Conservation (phyloP, 2,888 invertebrate genomes). For the Noctua fimbriata region DNA sequence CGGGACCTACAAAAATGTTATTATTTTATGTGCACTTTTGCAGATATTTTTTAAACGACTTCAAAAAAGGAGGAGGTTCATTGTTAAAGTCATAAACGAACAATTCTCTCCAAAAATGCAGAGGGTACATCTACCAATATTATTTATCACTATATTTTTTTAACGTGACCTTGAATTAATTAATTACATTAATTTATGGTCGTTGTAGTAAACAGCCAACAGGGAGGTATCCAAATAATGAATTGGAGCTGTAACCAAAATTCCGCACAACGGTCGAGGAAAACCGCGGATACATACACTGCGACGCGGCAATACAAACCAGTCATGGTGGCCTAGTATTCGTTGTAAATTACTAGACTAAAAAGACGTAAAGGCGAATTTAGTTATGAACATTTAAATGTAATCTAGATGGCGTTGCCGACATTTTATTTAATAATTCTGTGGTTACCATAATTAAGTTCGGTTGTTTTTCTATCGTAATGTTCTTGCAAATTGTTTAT, state of each 20-base stretch:
- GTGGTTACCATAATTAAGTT: not conserved
- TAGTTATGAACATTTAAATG: conserved; percentile 1
- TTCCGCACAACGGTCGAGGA: not conserved
- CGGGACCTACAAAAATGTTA: not conserved
- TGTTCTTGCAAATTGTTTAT: not conserved
- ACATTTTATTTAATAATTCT: conserved; percentile 1
- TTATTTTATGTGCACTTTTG: not conserved
- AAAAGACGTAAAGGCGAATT: conserved; percentile 66
- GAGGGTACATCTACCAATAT: not conserved
- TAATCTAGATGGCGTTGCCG: conserved; percentile 17
- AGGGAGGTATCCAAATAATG: conserved; percentile 4
- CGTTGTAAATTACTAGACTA: conserved; percentile 68
- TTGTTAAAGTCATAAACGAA: not conserved
- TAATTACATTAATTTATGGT: not conserved
- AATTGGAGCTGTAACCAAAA: conserved; percentile 32
- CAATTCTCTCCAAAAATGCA: not conserved
- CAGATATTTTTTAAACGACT: not conserved
- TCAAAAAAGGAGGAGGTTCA: not conserved
- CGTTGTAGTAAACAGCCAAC: conserved; percentile 2
- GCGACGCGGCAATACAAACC: conserved; percentile 31
- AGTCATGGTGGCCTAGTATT: conserved; percentile 70
- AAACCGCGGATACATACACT: conserved; percentile 17
- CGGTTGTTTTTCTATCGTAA: not conserved
- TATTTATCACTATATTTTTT: not conserved
- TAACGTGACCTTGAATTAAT: not conserved